Evolutionary conservation across 2,113 vertebrate genomes (phyloP).

Genomic region (Daubentonia madagascariensis): DNA sequence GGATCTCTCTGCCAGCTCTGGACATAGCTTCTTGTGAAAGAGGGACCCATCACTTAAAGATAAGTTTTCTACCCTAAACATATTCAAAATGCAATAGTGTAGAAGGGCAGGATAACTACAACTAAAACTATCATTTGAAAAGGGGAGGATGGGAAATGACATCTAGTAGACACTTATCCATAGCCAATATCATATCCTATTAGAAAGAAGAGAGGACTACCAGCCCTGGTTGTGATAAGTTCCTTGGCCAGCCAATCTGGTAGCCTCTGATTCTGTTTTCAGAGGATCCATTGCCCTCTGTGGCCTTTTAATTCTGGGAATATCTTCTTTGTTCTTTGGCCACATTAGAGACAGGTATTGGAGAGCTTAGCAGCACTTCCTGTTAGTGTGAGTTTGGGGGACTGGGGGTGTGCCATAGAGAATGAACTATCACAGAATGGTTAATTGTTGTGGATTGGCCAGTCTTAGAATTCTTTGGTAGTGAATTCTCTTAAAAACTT

Average conservation of each 20-base stretch:
- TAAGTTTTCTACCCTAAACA: neutral
- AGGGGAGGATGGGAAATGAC: neutral
- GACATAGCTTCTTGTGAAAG: neutral
- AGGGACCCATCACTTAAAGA: neutral
- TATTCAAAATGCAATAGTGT: neutral
- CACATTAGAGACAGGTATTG: neutral
- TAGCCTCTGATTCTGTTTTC: neutral
- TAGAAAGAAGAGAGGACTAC: neutral
- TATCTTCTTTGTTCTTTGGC: neutral
- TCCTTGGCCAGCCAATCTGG: neutral
- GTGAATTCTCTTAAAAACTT: neutral
- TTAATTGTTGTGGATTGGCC: neutral
- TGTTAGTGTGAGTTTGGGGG: neutral
- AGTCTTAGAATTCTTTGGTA: neutral
- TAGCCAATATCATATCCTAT: neutral
- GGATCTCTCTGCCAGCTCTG: neutral
- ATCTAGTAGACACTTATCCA: neutral
- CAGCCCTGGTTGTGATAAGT: neutral
- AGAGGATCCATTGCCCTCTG: neutral
- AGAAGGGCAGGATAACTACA: neutral
- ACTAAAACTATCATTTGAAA: neutral
- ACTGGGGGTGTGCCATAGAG: neutral
- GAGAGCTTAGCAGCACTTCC: neutral
- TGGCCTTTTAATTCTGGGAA: neutral
- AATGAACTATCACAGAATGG: neutral